phyloP scores from a whole-genome alignment of 2,888 invertebrate species.

The Diplazon laetatorius region DNA sequence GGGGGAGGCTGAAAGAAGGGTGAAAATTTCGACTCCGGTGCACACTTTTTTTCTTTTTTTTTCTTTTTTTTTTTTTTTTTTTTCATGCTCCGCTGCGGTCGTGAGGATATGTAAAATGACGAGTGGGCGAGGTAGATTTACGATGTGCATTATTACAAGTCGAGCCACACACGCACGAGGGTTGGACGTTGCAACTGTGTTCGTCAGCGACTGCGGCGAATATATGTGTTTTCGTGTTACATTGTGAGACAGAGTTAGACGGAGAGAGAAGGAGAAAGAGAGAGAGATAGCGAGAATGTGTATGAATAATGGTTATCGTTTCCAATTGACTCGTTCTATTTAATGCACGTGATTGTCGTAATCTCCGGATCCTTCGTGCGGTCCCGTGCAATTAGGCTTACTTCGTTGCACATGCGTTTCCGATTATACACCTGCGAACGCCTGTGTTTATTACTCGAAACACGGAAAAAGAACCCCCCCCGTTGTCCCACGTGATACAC shows the following conservation, averaged over 20 bases:
- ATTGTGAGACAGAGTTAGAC: slow-evolving; percentile 18
- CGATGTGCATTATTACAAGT: slow-evolving; percentile 52
- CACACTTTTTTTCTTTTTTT: not conserved
- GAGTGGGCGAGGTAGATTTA: slow-evolving; percentile 50
- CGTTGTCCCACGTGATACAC: too few relatives aligned
- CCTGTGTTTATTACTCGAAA: not conserved
- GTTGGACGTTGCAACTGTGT: not conserved
- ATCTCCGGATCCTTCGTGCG: not conserved
- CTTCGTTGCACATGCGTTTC: not conserved
- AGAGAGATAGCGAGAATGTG: too few relatives aligned
- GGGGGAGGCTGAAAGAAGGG: too few relatives aligned
- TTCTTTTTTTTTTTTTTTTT: not conserved
- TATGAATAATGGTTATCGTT: slow-evolving; percentile 12
- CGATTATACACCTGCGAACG: not conserved
- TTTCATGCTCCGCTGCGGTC: not conserved
- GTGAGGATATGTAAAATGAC: slow-evolving; percentile 34
- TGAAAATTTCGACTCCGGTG: too few relatives aligned
- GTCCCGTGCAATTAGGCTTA: not conserved
- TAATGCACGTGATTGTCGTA: not conserved
- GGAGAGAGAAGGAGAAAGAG: too few relatives aligned
- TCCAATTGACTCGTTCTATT: slow-evolving; percentile 11
- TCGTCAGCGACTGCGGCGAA: not conserved
- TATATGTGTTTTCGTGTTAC: slow-evolving; percentile 26
- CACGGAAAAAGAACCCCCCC: too few relatives aligned
- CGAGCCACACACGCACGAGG: slow-evolving; percentile 39